Base-by-base conservation (phyloP, 2,113 vertebrate species). In the Dunckerocampus dactyliophorus region DNA sequence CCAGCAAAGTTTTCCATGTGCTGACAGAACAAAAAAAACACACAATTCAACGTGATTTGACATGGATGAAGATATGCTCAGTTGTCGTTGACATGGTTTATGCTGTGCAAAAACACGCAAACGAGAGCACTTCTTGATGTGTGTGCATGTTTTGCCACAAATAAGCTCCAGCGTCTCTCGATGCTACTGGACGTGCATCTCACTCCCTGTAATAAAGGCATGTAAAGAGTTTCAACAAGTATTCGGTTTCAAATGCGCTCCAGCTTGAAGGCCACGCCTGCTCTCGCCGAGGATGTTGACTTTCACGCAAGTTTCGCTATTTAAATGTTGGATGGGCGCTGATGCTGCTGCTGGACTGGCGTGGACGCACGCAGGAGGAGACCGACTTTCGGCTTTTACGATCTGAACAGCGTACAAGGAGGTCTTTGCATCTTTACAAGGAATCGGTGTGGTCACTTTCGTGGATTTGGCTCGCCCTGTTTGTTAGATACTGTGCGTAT, bases 221-320 rank as follows among this genome's bases (percentile, higher is more conserved):
- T 74, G 65, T 68, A 51, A 59, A 80, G 70, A 65, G 71, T 71
- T 76, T 74, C 51, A 75, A 78, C 75, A 73, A 76, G 74, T 74
- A 57, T 82, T 80, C 66, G 56, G 66, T 86, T 88, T 87, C 88
- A 90, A 90, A 78, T 71, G 77, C 79, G 81, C 81, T 79, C 46
- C 77, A 19, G 75, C 67, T 59, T 55, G 79, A 59, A 82, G 73
- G 85, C 87, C 70, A 85, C 88, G 87, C 88, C 88, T 76, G 83
- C 80, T 85, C 72, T 69, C 67, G 50, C 49, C 4, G 74, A 82
- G 75, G 75, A 84, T 77, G 84, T 79, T 79, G 84, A 80, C 84
- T 87, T 86, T 85, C 80, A 71, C 72, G 79, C 85, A 87, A 86
- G 83, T 87, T 86, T 81, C 80, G 72, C 81, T 72, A 81, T 87